Conservation (phyloP, 2,797 vertebrate species). For the Gadopsis marmoratus region DNA sequence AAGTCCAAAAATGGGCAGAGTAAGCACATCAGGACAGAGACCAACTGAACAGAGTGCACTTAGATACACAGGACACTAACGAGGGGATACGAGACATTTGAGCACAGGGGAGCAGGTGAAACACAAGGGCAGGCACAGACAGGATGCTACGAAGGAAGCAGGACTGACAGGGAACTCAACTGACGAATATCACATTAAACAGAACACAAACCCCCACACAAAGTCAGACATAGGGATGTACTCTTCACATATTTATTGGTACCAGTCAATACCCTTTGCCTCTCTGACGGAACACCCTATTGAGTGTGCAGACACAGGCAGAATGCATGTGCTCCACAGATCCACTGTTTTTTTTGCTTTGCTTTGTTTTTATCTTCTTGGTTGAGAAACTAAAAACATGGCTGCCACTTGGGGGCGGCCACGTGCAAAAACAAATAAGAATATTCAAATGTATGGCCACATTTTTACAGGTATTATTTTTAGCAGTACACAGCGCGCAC, state of each 20-base stretch:
- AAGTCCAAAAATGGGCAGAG: too few species aligned
- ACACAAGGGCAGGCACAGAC: too few species aligned
- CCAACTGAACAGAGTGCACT: too few species aligned
- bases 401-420: constrained; percentile 50
- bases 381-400: constrained; percentile 52
- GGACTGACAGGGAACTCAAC: too few species aligned
- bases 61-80: too few species aligned
- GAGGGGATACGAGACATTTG: too few species aligned
- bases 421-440: constrained; percentile 43
- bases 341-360: too few species aligned
- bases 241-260: neutral
- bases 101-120: too few species aligned
- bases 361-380: constrained; percentile 50
- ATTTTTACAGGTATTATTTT: constrained; percentile 58
- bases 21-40: too few species aligned
- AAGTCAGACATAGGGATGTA: neutral
- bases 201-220: too few species aligned
- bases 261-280: neutral
- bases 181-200: too few species aligned
- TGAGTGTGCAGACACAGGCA: constrained; percentile 16
- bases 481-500: constrained; percentile 32
- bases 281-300: constrained; percentile 39
- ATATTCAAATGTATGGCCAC: constrained; percentile 44
- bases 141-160: too few species aligned
- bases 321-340: constrained; percentile 24